Evolutionary conservation across 2,888 invertebrate genomes (phyloP).

Genomic region (Notodonta dromedarius): DNA sequence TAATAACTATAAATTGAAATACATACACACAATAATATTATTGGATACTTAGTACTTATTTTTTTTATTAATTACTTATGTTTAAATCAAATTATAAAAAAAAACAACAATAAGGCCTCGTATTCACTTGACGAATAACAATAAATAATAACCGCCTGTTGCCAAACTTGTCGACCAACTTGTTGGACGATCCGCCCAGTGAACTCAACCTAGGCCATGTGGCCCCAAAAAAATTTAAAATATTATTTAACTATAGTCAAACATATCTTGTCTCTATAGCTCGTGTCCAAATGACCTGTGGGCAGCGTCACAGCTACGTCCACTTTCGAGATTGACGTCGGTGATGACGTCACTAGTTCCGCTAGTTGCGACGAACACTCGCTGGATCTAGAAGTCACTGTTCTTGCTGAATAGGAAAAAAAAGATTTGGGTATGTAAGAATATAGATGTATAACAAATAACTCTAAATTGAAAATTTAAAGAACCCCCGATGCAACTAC

Average conservation of each 20-base stretch:
- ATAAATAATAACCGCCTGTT: neutral
- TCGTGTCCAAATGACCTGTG: conserved; percentile 64
- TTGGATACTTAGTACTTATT: no score
- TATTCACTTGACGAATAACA: neutral
- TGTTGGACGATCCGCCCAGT: neutral
- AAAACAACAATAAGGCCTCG: neutral
- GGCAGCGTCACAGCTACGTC: conserved; percentile 77
- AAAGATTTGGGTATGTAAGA: no score
- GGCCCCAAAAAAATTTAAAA: conserved; percentile 1
- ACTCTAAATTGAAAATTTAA: no score
- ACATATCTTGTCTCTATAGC: conserved; percentile 76
- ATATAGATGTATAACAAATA: no score
- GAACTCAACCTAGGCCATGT: neutral
- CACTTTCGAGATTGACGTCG: conserved; percentile 67
- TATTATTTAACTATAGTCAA: conserved; percentile 72
- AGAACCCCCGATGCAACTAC: no score
- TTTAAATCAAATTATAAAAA: neutral
- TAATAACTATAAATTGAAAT: no score
- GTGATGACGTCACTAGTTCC: conserved; percentile 68
- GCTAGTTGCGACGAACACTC: conserved; percentile 73
- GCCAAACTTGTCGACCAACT: neutral
- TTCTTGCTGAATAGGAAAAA: conserved; percentile 56
- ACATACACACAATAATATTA: no score
- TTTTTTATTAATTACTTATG: neutral
- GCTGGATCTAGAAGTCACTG: conserved; percentile 78